Evolutionary conservation across 2,113 vertebrate genomes (phyloP), one percentile per base, ranked within the genome.

Genomic region (Macrotis lagotis): DNA sequence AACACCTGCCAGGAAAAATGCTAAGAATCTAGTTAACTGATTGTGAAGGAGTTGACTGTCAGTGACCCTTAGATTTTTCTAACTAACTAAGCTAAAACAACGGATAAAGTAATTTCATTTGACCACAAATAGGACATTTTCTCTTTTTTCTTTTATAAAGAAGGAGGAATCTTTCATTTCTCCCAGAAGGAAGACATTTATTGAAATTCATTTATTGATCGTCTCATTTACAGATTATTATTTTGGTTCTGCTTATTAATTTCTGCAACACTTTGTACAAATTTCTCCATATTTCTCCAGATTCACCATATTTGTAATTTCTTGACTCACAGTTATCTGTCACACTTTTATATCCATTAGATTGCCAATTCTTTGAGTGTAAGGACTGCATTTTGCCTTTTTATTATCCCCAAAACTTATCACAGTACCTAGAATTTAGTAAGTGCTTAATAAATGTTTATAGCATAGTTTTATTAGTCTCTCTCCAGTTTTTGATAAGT

Each of bases 1-100:
- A 96, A 51, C 22, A n/a, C 97, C 96, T 97, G 44, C 59, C 59
- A 95, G 8, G 94, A 48, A 51, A 49, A 48, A 53, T 97, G 91
- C 51, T 93, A 88, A n/a, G 53, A 97, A 95, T 96, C 3, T 2
- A 92, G 88, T 96, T 97, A 93, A 94, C 74, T 9, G 25, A 8
- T 92, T 88, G 4, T 52, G n/a, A 94, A 95, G 52, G 94, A 94
- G 50, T 89, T 95, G 12, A 26, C 22, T 37, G 8, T n/a, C 66
- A 44, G 31, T 89, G 90, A 48, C 51, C 51, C 50, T 24, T 90
- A 44, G 66, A 37, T 95, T 91, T 83, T 83, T 22, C 26, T n/a
- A n/a, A n/a, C n/a, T n/a, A 59, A 59, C 31, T 66, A 66, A 66
- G 31, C 55, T 37, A 66, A 66, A 66, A 31, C 55, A 66, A 37